Conservation (phyloP, 1,140 invertebrate species). For the Drosophila orena region DNA sequence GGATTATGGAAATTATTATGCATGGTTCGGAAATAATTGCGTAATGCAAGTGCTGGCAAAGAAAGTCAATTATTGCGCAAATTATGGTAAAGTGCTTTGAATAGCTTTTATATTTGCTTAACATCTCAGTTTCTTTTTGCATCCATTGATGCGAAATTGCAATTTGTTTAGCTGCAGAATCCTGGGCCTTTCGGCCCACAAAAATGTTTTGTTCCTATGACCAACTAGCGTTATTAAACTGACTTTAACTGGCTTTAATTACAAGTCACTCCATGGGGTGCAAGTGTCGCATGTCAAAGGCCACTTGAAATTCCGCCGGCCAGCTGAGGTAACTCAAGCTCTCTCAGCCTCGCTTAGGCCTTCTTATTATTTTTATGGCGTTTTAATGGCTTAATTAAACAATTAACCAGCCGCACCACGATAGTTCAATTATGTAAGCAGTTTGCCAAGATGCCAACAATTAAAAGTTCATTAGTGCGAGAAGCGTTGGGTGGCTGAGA, state of each 20-base stretch:
- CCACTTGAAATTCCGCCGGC: constrained; percentile 46
- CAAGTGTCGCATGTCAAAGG: constrained; percentile 73
- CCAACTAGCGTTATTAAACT: neutral
- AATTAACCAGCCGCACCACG: constrained; percentile 65
- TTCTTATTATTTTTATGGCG: constrained; percentile 72
- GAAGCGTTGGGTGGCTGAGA: constrained; percentile 1
- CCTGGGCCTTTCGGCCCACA: neutral
- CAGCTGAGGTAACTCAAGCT: constrained; percentile 18
- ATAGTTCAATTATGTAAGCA: constrained; percentile 80
- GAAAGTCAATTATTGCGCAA: neutral
- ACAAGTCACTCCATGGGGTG: neutral
- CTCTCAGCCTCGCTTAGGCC: constrained; percentile 38
- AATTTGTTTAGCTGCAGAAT: too few species aligned
- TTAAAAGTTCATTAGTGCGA: constrained; percentile 78
- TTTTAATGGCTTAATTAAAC: constrained; percentile 83
- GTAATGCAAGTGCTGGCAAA: neutral
- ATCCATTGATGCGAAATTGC: too few species aligned
- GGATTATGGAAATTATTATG: constrained; percentile 8
- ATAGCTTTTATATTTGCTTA: neutral
- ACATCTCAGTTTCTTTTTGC: neutral
- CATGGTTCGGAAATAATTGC: constrained; percentile 10
- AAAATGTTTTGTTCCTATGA: neutral
- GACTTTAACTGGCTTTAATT: constrained; percentile 29
- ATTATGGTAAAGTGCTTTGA: neutral
- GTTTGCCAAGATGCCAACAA: constrained; percentile 72